These are phyloP conservation scores for Aporophyla nigra DNA, from an alignment of 2,888 invertebrate genomes.

Conservation along the genomic window DNA sequence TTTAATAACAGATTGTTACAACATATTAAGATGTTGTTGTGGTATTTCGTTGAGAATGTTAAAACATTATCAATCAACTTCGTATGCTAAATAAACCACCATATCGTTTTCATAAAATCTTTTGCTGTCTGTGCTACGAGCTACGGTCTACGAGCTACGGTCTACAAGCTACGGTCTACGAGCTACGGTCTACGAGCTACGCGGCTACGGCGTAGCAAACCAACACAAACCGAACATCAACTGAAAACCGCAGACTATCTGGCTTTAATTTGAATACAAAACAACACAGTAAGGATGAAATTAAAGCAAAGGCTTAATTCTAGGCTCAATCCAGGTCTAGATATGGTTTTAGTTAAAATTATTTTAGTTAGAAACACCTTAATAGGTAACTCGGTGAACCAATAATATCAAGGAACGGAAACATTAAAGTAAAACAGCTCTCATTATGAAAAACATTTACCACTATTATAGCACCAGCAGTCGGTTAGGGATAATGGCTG, in stretches of 20 bases:
- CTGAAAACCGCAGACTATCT: slow-evolving; percentile 36
- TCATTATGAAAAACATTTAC: slow-evolving; percentile 42
- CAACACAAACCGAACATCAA: neutral
- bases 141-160: slow-evolving; percentile 17
- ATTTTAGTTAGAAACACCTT: neutral
- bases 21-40: neutral
- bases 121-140: neutral
- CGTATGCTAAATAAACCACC: neutral
- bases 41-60: neutral
- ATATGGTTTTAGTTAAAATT: neutral
- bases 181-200: slow-evolving; percentile 23
- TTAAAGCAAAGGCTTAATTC: neutral
- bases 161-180: slow-evolving; percentile 23
- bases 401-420: slow-evolving; percentile 19
- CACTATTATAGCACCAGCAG: slow-evolving; percentile 39
- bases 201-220: slow-evolving; percentile 50
- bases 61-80: neutral
- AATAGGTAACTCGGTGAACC: neutral
- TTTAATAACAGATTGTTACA: too few species aligned
- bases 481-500: slow-evolving; percentile 40
- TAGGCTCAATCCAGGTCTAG: neutral
- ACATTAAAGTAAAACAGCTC: slow-evolving; percentile 16
- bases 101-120: neutral
- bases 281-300: slow-evolving; percentile 3
- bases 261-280: slow-evolving; percentile 19